Evolutionary conservation across 2,797 vertebrate genomes (phyloP), one percentile per base, ranked within the genome.

Genomic region (Tamandua tetradactyla): DNA sequence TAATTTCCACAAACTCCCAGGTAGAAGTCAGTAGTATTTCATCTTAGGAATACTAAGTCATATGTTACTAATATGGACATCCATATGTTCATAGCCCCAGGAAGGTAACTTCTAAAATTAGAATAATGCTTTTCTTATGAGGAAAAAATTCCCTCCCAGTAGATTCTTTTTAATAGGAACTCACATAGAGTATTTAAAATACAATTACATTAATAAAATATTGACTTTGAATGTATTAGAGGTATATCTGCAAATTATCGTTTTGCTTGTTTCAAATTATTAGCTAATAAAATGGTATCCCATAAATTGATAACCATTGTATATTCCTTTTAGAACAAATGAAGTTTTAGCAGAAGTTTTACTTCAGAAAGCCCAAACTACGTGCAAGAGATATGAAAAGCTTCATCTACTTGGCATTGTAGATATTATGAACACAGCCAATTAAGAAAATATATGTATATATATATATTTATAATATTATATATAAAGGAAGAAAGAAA

Each of bases 91-190:
- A 49, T 57, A 78, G 3, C 57, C 68, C 25, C 14, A 78, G 74
- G 32, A 18, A 4, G 9, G 66, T 76, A 68, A 64, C 35, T 84
- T 32, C 84, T n/a, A 49, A 74, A 80, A 62, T 57, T 57, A 62
- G 3, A 76, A 37, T 89, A 87, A 83, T 89, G 57, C 4, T 75
- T 83, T 94, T 91, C 59, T 89, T 44, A 35, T 52, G 22, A 85
- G 27, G 62, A 13, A 62, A 13, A 62, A 37, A 27, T 52, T 82
- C 72, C 84, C 40, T n/a, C 68, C 13, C 18, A 49, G 15, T 13
- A 15, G 15, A 61, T 89, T 78, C 30, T 4, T 62, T 64, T 52
- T 59, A 71, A 14, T 52, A 64, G 18, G 0, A 64, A 83, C 5
- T 3, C 42, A 94, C 71, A 74, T 62, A 86, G 11, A 74, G 3